Evolutionary conservation across 2,797 vertebrate genomes (phyloP), one percentile per base, ranked within the genome.

Genomic region (Euthynnus affinis): DNA sequence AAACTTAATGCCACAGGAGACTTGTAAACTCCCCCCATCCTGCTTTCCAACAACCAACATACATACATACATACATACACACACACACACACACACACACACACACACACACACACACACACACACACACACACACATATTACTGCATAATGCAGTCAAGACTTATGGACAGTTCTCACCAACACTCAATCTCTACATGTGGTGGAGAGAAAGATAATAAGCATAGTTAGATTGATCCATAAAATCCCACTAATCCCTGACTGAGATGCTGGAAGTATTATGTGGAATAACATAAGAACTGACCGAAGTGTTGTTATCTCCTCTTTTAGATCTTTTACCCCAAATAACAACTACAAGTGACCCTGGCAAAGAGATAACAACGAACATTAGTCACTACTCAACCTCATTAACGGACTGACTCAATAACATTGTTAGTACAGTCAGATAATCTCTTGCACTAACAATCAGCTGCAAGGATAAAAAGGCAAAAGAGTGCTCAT

Each of bases 1-100:
- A 92, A 93, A 91, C 83, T 85, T 87, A 72, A 86, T 86, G 84
- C 77, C 92, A 84, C 83, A 9, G 53, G 90, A 92, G 92, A 82
- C 85, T 85, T 87, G 91, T 93, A 87, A 92, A 89, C 82, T 80
- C 57, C 78, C 76, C 20, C 76, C 80, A 48, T 63, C 63, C 78
- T 67, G 78, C 81, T 83, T 71, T 82, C 74, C 78, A 70, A 81
- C 70, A 80, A 76, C 55, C 7, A 53, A 63, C 27, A 64, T 53
- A 55, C 23, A 66, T 46, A 53, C 60, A 68, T 49, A 48, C 72
- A 62, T 42, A 80, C 27, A 53, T n/a, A 66, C 51, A 57, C 60
- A 68, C 52, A 48, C 72, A n/a, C n/a, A n/a, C n/a, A n/a, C n/a
- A n/a, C n/a, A n/a, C n/a, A n/a, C n/a, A n/a, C n/a, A n/a, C n/a